Conservation (phyloP, 2,888 invertebrate species). For the Pristionchus exspectatus region DNA sequence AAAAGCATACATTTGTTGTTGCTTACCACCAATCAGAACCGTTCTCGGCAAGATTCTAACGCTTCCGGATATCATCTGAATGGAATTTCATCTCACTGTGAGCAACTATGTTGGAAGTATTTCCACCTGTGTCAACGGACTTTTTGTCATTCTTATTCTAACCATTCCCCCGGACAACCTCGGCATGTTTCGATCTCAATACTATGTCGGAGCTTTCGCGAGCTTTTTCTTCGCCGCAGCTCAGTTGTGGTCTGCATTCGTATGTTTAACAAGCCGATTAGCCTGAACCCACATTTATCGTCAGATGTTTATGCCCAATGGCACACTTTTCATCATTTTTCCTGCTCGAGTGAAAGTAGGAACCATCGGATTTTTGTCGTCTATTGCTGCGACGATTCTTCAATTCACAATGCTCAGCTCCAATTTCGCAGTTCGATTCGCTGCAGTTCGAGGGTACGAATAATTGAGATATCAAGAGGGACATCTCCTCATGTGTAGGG, state of each 20-base stretch:
- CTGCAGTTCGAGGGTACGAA: neutral
- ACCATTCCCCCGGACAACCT: neutral
- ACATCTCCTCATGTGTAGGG: neutral
- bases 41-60: too few relatives aligned
- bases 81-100: neutral
- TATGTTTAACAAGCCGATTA: neutral
- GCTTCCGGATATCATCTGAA: neutral
- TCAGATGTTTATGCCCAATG: neutral
- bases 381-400: neutral
- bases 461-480: neutral
- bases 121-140: neutral
- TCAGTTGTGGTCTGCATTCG: neutral
- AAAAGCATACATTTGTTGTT: too few relatives aligned
- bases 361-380: neutral
- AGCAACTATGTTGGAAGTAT: constrained; percentile 1
- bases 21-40: too few relatives aligned
- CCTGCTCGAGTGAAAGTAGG: neutral
- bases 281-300: neutral
- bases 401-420: neutral
- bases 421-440: neutral
- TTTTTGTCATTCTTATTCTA: neutral
- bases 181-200: neutral
- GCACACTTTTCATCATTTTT: neutral
- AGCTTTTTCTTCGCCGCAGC: neutral
- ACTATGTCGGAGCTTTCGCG: neutral